A percentile compares a stretch with the other conserved stretches of the same genome.
Evolutionary conservation across 2,888 invertebrate species (phyloP).

Genomic region (Drosophila mimica): DNA sequence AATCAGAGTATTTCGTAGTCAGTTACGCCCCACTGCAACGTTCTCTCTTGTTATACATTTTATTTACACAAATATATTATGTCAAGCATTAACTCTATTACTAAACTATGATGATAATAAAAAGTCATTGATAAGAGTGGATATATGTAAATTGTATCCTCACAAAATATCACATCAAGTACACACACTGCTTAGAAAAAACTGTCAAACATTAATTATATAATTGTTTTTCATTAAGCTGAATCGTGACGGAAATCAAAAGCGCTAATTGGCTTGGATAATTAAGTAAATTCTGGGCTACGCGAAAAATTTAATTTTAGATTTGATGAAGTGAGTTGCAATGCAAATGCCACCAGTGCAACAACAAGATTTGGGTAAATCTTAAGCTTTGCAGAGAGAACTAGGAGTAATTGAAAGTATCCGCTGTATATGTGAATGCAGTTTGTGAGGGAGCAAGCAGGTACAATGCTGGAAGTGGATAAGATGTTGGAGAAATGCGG

Average conservation of each 20-base stretch:
- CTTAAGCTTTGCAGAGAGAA: too few species aligned
- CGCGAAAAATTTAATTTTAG: conserved; percentile 2
- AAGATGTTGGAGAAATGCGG: conserved; percentile 86
- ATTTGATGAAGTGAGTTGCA: conserved; percentile 20
- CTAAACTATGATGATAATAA: neutral
- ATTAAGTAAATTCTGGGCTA: conserved; percentile 39
- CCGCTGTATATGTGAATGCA: conserved; percentile 10
- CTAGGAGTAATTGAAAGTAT: neutral
- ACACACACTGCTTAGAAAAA: conserved; percentile 1
- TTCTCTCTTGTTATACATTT: neutral
- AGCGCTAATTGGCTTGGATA: conserved; percentile 46
- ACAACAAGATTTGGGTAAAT: neutral
- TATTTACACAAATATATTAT: neutral
- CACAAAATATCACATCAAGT: neutral
- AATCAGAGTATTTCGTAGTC: neutral
- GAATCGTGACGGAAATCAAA: conserved; percentile 19
- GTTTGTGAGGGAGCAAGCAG: conserved; percentile 11
- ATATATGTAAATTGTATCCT: neutral
- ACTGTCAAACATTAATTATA: conserved; percentile 30
- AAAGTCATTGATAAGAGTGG: neutral
- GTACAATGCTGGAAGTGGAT: conserved; percentile 84
- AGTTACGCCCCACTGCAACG: neutral
- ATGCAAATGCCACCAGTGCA: conserved; percentile 11
- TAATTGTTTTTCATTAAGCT: conserved; percentile 21
- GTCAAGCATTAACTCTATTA: neutral